A percentile compares a stretch with the other conserved stretches of the same genome.
Evolutionary conservation across 2,888 invertebrate genomes (phyloP).

Genomic region (Chorisops tibialis): DNA sequence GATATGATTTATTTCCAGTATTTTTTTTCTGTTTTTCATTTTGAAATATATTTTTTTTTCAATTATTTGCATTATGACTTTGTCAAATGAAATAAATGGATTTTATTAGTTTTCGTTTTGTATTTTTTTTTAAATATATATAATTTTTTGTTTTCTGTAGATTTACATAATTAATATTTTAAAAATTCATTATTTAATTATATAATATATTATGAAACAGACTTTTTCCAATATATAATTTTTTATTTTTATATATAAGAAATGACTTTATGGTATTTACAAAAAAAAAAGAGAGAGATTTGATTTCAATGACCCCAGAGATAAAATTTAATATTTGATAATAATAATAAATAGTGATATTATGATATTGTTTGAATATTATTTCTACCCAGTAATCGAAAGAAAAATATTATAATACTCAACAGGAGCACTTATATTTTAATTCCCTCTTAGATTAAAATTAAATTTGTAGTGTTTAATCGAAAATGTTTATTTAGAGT

Average conservation of each 20-base stretch:
- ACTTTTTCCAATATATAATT: background rate
- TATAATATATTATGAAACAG: background rate
- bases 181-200: background rate
- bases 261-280: background rate
- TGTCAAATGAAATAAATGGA: background rate
- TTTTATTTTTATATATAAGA: no score
- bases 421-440: no score
- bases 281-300: conserved; percentile 1
- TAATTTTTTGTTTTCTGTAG: background rate
- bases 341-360: background rate
- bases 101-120: no score
- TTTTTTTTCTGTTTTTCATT: background rate
- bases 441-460: no score
- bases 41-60: no score
- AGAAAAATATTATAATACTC: background rate
- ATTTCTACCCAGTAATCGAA: background rate
- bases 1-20: conserved; percentile 1
- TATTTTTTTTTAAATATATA: no score
- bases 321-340: background rate
- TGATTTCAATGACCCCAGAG: background rate
- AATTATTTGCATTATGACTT: background rate
- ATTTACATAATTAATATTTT: background rate
- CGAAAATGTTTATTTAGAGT: no score
- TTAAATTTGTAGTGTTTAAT: no score
- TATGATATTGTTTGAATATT: background rate